phyloP scores from a whole-genome alignment of 2,888 invertebrate genomes.

The Anaspis maculata region DNA sequence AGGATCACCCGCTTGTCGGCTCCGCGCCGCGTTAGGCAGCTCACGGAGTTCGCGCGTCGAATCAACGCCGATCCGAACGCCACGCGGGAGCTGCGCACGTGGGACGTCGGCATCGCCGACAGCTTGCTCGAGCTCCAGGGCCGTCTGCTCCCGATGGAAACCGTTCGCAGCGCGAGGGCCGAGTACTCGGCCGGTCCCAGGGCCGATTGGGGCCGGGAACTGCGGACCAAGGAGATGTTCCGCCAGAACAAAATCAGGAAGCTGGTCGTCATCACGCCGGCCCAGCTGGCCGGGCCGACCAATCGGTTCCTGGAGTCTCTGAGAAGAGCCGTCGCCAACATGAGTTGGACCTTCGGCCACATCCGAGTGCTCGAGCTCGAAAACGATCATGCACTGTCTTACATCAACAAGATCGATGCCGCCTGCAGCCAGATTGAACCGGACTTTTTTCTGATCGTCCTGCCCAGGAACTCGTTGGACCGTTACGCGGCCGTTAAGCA shows the following conservation, averaged over 20 bases:
- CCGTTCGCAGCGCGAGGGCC: conserved; percentile 42
- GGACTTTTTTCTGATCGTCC: no score
- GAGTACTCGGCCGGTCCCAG: conserved; percentile 42
- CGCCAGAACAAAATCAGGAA: no score
- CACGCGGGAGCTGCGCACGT: conserved; percentile 51
- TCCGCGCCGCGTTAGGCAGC: conserved; percentile 53
- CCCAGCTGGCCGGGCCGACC: no score
- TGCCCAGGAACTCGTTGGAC: no score
- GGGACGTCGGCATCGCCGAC: conserved; percentile 64
- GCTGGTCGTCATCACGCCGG: no score
- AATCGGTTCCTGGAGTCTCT: conserved; percentile 43
- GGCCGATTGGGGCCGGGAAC: conserved; percentile 71
- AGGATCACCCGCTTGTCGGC: conserved; percentile 70
- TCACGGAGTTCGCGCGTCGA: conserved; percentile 58
- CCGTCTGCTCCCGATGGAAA: conserved; percentile 56
- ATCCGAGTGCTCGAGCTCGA: conserved; percentile 33
- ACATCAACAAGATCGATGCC: conserved; percentile 52
- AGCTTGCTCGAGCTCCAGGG: conserved; percentile 55
- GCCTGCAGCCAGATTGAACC: no score
- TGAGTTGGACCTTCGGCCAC: conserved; percentile 32
- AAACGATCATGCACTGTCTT: conserved; percentile 54
- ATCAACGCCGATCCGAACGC: conserved; percentile 46
- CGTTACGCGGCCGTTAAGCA: no score
- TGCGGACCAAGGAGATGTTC: conserved; percentile 48
- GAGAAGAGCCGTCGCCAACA: conserved; percentile 39